These are phyloP conservation scores for Lasiommata megera DNA, from an alignment of 2,888 invertebrate genomes.

Conservation along the genomic window DNA sequence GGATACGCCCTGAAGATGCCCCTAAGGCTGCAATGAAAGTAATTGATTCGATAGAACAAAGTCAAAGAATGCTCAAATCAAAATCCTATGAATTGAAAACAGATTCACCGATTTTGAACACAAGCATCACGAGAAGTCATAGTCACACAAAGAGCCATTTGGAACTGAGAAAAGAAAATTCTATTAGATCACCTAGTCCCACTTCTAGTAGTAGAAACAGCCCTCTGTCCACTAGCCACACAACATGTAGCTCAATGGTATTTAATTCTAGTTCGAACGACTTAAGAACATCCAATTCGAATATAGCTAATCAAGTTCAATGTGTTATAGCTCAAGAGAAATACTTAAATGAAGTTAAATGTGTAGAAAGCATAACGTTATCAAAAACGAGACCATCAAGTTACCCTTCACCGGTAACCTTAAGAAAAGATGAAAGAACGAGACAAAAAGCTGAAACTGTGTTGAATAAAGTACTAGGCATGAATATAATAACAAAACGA, in stretches of 20 bases:
- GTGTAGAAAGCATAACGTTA: slow-evolving; percentile 73
- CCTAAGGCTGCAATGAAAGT: slow-evolving; percentile 71
- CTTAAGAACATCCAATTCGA: slow-evolving; percentile 73
- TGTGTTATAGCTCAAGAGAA: slow-evolving; percentile 79
- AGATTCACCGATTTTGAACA: slow-evolving; percentile 64
- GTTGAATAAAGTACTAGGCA: slow-evolving; percentile 72
- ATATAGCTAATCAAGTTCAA: slow-evolving; percentile 73
- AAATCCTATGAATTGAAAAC: slow-evolving; percentile 74
- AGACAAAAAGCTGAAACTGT: slow-evolving; percentile 75
- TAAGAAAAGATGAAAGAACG: slow-evolving; percentile 69
- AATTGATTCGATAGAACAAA: slow-evolving; percentile 76
- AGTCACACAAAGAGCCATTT: slow-evolving; percentile 65
- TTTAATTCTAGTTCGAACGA: slow-evolving; percentile 77
- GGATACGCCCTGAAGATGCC: slow-evolving; percentile 72
- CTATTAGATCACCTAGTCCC: slow-evolving; percentile 69
- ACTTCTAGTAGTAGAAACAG: slow-evolving; percentile 77
- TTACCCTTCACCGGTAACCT: slow-evolving; percentile 62
- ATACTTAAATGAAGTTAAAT: slow-evolving; percentile 74
- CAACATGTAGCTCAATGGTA: slow-evolving; percentile 79
- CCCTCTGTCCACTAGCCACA: slow-evolving; percentile 75
- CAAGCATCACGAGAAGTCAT: slow-evolving; percentile 56
- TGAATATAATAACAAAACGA: slow-evolving; percentile 70
- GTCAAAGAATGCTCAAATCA: slow-evolving; percentile 74
- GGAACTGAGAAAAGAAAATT: slow-evolving; percentile 68
- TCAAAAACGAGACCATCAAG: slow-evolving; percentile 61